Conservation (phyloP, 2,888 invertebrate genomes). For the Gastracanthus pulcherrimus region DNA sequence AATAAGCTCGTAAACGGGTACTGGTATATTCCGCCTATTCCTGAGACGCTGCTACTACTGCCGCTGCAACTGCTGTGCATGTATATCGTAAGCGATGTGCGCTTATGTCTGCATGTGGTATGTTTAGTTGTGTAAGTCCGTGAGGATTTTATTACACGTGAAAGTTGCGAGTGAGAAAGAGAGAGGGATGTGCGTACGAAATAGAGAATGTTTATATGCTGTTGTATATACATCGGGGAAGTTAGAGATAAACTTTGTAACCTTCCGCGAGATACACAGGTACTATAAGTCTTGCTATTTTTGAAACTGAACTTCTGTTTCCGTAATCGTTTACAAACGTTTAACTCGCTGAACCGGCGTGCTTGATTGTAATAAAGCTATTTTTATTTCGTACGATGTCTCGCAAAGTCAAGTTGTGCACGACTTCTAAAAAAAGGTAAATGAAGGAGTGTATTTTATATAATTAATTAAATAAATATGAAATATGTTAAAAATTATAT, state of each 20-base stretch:
- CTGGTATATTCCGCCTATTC: not conserved
- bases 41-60: not conserved
- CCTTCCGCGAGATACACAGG: not conserved
- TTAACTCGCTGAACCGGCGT: too few species aligned
- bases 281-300: not conserved
- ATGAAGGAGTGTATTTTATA: not conserved
- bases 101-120: not conserved
- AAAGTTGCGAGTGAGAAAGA: not conserved
- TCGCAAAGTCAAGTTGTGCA: too few species aligned
- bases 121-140: not conserved
- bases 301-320: too few species aligned
- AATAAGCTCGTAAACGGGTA: conserved; percentile 14
- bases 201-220: too few species aligned
- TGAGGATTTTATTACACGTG: not conserved
- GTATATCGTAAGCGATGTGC: not conserved
- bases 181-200: not conserved
- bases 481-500: not conserved
- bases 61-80: not conserved
- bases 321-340: too few species aligned
- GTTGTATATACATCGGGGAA: not conserved
- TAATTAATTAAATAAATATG: not conserved
- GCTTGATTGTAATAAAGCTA: too few species aligned
- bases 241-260: not conserved
- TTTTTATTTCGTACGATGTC: too few species aligned
- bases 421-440: too few species aligned